These are phyloP conservation scores for Diabrotica balteata DNA, from an alignment of 2,888 invertebrate genomes.

Conservation along the genomic window DNA sequence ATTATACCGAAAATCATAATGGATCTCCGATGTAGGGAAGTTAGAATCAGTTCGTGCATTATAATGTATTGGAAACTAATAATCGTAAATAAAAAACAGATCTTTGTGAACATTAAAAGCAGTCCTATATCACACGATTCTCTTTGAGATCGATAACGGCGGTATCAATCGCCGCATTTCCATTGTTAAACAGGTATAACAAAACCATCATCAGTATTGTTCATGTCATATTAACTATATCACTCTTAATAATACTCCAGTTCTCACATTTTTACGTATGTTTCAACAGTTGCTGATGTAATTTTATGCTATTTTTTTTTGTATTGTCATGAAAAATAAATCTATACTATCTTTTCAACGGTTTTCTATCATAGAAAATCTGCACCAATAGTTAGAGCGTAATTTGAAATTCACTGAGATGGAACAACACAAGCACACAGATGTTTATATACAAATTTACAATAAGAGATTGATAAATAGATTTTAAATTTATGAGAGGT, in stretches of 20 bases:
- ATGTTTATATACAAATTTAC: conserved; percentile 13
- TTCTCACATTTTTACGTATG: conserved; percentile 41
- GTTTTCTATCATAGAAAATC: conserved; percentile 1
- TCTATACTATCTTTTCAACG: conserved; percentile 26
- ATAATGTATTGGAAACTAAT: conserved; percentile 25
- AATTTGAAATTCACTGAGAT: conserved; percentile 22
- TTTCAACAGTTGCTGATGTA: conserved; percentile 44
- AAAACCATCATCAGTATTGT: conserved; percentile 49
- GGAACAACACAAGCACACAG: conserved; percentile 18
- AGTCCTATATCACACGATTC: conserved; percentile 61
- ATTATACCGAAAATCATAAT: conserved; percentile 13
- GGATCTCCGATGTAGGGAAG: conserved; percentile 14
- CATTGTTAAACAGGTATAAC: conserved; percentile 41
- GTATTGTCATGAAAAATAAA: conserved; percentile 38
- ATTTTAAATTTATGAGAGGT: conserved; percentile 18
- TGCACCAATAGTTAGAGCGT: conserved; percentile 39
- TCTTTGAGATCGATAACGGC: conserved; percentile 58
- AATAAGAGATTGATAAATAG: too few relatives aligned
- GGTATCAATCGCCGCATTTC: conserved; percentile 40
- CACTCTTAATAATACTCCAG: conserved; percentile 54
- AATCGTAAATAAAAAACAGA: conserved; percentile 57
- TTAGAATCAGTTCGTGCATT: conserved; percentile 46
- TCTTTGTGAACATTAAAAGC: conserved; percentile 60
- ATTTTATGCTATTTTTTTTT: conserved; percentile 50
- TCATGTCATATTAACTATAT: conserved; percentile 39